Evolutionary conservation across 2,113 vertebrate genomes (phyloP), one percentile per base, ranked within the genome.

Genomic region (Oxyura jamaicensis): DNA sequence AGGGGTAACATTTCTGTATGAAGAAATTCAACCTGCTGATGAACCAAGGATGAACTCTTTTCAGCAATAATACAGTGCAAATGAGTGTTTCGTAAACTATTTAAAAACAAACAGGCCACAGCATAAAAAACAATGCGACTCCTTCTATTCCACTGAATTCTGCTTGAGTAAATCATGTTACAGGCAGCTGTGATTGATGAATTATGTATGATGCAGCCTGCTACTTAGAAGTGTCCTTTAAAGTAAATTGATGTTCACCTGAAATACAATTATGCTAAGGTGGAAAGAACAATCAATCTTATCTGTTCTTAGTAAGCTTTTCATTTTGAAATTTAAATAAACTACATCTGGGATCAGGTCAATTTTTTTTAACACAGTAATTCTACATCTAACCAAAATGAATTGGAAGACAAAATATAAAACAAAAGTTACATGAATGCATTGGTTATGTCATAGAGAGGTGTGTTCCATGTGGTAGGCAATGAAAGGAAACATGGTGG

Each of bases 231-330:
- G 96, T 98, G 98, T 98, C 98, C 97, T 98, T 98, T 98, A 98
- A 98, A 98, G 96, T 98, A 98, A 98, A 98, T 98, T 98, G 98
- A 98, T 98, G 98, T 98, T 98, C 98, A 98, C 98, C 98, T 98
- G 98, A 98, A 98, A 98, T 97, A 98, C 98, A 98, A 98, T 98
- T 98, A 98, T 98, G 97, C 97, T 97, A 98, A 98, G 96, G 97
- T 96, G 96, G 97, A 98, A 95, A 96, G 97, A 98, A 96, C 97
- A 98, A 98, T 98, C 98, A 98, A 98, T 98, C 98, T 98, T 98
- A 98, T 97, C 97, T 98, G 97, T 97, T 98, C 98, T 97, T 97
- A 95, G 95, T 97, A 97, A 98, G 97, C 97, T 98, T 98, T 98
- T 98, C 97, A 97, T 98, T 98, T 97, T 97, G 88, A 98, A 98